Evolutionary conservation across 2,888 invertebrate genomes (phyloP), one percentile per base, ranked within the genome.

Genomic region (Drosophila antonietae): DNA sequence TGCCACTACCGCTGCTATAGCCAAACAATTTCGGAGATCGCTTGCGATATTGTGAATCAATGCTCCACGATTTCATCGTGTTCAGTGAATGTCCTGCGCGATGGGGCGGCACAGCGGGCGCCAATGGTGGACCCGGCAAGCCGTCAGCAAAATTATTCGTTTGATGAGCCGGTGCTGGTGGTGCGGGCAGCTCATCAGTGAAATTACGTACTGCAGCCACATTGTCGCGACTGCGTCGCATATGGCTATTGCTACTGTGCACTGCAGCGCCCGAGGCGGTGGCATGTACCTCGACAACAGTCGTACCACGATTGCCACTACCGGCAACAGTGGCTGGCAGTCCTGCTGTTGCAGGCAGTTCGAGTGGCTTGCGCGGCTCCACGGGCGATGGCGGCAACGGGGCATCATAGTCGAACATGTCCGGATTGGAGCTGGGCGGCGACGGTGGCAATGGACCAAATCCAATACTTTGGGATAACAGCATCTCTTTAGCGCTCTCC

Each of bases 301-400:
- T 87, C 49, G 87, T 87, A 49, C 89, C 83, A 2, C 89, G 73
- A 58, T 83, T 89, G 55, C 46, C 69, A 10, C 67, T 55, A 28
- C 52, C 49, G 9, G 52, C 39, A 0, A 49, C 39, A 0, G 28
- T 35, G 0, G 23, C 33, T 23, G 31, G 23, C 14, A 23, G 44
- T 4, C 4, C 43, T 10, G 18, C 23, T 1, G 55, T 43, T 7
- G 76, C 52, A 59, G 73, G 90, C 81, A 73, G 75, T 81, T 76
- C 86, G 95, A 83, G 95, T 95, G 68, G 95, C 95, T 68, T 83
- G 59, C 74, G 87, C 57, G 72, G 84, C 74, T 93, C 97, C 92
- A 96, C 96, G 0, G 97, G 97, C 0, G 97, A 97, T 1, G 97
- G 97, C 10, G 97, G 97, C 69, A 97, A 93, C 95, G 81, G 94